These are phyloP conservation scores for Drosophila melanosoma DNA, from an alignment of 2,888 invertebrate genomes.

Conservation along the genomic window DNA sequence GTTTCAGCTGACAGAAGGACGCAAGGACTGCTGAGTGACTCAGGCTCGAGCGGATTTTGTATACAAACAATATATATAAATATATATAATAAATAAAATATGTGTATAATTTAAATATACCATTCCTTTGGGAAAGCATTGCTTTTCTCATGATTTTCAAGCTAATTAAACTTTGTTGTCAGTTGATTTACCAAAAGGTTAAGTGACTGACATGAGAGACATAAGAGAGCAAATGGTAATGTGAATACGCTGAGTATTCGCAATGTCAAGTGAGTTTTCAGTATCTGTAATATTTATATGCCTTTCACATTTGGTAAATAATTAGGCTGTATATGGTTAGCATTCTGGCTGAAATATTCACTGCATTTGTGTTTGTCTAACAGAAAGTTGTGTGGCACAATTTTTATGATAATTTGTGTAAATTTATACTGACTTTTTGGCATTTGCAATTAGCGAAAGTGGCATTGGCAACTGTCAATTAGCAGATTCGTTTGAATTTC, in stretches of 20 bases:
- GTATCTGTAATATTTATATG: constrained; percentile 21
- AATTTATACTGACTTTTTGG: constrained; percentile 46
- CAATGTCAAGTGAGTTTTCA: constrained; percentile 33
- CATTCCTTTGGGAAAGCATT: constrained; percentile 4
- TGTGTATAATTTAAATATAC: neutral
- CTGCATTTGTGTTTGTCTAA: constrained; percentile 39
- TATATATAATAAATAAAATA: neutral
- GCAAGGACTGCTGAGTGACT: constrained; percentile 1
- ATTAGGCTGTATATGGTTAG: constrained; percentile 41
- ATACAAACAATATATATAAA: neutral
- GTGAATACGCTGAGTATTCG: constrained; percentile 34
- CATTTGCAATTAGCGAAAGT: constrained; percentile 46
- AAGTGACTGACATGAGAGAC: constrained; percentile 58
- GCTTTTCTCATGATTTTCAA: constrained; percentile 15
- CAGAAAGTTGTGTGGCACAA: constrained; percentile 31
- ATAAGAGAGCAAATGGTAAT: constrained; percentile 42
- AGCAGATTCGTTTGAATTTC: constrained; percentile 29
- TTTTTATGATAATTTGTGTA: constrained; percentile 32
- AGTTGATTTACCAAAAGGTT: constrained; percentile 71
- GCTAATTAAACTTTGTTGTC: constrained; percentile 53
- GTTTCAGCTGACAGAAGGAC: constrained; percentile 4
- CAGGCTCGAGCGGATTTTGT: constrained; percentile 46
- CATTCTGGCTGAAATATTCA: constrained; percentile 30
- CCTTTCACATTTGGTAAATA: constrained; percentile 38
- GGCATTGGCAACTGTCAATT: constrained; percentile 25